A percentile compares a stretch with the other conserved stretches of the same genome.
Evolutionary conservation across 2,797 vertebrate genomes (phyloP).

Genomic region (Chelidonichthys spinosus): DNA sequence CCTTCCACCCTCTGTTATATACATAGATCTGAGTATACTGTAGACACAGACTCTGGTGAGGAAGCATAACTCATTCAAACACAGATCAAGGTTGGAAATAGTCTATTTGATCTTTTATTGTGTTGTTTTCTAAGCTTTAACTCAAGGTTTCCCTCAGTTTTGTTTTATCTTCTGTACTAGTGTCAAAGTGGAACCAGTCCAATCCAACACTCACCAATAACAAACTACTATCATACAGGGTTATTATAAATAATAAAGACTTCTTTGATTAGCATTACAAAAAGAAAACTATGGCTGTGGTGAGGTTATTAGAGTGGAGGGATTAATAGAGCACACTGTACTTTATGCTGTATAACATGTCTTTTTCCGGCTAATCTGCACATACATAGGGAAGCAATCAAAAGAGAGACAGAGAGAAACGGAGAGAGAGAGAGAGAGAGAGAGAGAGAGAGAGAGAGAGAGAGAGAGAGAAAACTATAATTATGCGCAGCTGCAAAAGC

Average conservation of each 20-base stretch:
- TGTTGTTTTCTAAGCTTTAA: constrained; percentile 10
- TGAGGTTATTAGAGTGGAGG: constrained; percentile 19
- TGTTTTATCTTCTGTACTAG: not conserved
- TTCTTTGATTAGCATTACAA: constrained; percentile 27
- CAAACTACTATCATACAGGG: not conserved
- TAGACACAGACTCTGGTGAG: not conserved
- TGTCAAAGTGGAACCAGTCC: not conserved
- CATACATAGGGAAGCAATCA: constrained; percentile 79
- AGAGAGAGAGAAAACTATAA: constrained; percentile 66
- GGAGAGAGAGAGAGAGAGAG: constrained; percentile 36
- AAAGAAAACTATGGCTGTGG: constrained; percentile 13
- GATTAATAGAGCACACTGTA: constrained; percentile 50
- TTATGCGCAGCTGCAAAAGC: constrained; percentile 81
- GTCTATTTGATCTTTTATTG: not conserved
- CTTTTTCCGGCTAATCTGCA: constrained; percentile 72
- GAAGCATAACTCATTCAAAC: constrained; percentile 27
- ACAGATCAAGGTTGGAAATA: not conserved
- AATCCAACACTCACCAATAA: not conserved
- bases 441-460: constrained; percentile 41
- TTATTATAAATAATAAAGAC: constrained; percentile 27
- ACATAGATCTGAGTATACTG: constrained; percentile 25
- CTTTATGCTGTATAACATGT: constrained; percentile 66
- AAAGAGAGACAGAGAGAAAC: constrained; percentile 40
- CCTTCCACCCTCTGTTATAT: constrained; percentile 18
- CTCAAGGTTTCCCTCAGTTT: constrained; percentile 4